Evolutionary conservation across 2,888 invertebrate genomes (phyloP).

Genomic region (Pantelozetes paolii): DNA sequence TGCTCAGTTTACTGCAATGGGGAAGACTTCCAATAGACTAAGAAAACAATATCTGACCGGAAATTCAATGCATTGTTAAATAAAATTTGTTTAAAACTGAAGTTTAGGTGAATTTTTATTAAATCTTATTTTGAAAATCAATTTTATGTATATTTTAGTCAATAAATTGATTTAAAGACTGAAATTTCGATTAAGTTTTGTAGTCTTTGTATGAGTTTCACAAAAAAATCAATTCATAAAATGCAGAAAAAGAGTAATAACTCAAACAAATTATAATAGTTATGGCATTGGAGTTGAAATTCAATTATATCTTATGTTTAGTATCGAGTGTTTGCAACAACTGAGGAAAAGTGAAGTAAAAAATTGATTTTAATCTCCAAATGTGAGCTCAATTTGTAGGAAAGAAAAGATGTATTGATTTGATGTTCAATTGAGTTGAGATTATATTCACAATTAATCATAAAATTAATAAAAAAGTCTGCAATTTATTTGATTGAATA

Average conservation of each 20-base stretch:
- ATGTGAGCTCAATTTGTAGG: neutral
- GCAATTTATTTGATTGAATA: neutral
- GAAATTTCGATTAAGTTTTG: neutral
- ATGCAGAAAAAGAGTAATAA: neutral
- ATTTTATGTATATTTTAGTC: too few species aligned
- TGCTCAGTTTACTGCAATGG: too few species aligned
- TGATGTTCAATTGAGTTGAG: neutral
- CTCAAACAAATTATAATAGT: conserved; percentile 11
- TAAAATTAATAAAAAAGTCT: conserved; percentile 19
- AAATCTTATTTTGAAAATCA: too few species aligned
- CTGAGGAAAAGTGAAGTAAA: neutral
- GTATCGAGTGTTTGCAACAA: conserved; percentile 4
- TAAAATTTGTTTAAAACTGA: too few species aligned
- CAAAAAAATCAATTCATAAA: conserved; percentile 11
- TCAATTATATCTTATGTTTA: neutral
- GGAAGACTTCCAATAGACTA: too few species aligned
- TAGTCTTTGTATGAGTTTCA: neutral
- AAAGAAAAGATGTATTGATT: neutral
- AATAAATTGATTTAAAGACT: too few species aligned
- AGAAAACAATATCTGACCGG: too few species aligned
- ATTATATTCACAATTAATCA: conserved; percentile 20
- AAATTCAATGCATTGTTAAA: too few species aligned
- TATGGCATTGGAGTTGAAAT: conserved; percentile 7
- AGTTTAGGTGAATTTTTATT: too few species aligned
- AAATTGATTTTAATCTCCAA: neutral